These are phyloP conservation scores for Sesia bembeciformis DNA, from an alignment of 2,888 invertebrate genomes.

Conservation along the genomic window DNA sequence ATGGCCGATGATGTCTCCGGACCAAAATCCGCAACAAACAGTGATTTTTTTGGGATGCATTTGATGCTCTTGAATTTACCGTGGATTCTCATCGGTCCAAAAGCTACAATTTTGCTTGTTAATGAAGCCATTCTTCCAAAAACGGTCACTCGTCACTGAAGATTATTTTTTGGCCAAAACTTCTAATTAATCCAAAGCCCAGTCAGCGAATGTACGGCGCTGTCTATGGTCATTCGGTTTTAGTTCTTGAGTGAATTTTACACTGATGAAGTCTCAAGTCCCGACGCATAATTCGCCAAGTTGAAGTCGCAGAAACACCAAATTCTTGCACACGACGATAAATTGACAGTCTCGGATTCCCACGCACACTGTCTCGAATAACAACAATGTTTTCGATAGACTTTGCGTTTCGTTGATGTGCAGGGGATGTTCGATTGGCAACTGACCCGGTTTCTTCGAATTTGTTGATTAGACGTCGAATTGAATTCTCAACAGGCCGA, in stretches of 20 bases:
- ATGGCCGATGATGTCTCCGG: not conserved
- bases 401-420: too few relatives aligned
- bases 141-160: constrained; percentile 2
- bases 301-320: too few relatives aligned
- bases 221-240: not conserved
- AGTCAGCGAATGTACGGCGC: not conserved
- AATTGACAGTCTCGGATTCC: too few relatives aligned
- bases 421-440: too few relatives aligned
- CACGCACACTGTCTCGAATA: too few relatives aligned
- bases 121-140: constrained; percentile 1
- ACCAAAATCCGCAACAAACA: not conserved
- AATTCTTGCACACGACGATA: too few relatives aligned
- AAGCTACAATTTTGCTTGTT: constrained; percentile 4
- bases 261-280: not conserved
- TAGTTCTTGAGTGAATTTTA: not conserved
- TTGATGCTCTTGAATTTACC: not conserved
- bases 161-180: not conserved
- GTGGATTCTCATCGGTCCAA: not conserved
- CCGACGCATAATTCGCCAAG: not conserved
- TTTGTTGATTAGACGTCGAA: too few relatives aligned
- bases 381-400: too few relatives aligned
- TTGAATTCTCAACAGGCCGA: too few relatives aligned
- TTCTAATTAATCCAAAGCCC: not conserved
- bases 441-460: too few relatives aligned
- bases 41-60: constrained; percentile 1